Conservation (phyloP, 2,113 vertebrate species). For the Rana temporaria region DNA sequence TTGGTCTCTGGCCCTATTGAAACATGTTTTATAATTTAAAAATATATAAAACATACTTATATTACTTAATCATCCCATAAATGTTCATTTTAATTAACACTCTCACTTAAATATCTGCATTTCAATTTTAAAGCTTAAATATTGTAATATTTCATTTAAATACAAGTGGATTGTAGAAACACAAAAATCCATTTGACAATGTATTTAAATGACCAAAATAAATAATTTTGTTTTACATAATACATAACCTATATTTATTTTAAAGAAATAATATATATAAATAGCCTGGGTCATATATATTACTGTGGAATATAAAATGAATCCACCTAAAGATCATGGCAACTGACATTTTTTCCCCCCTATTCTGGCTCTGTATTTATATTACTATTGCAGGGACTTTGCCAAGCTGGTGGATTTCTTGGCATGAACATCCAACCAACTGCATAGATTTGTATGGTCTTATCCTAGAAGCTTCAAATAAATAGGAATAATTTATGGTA, state of each 20-base stretch:
- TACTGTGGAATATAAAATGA: slow-evolving; percentile 7
- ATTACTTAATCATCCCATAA: not conserved
- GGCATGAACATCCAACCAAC: slow-evolving; percentile 75
- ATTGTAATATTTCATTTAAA: slow-evolving; percentile 29
- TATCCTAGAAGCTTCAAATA: slow-evolving; percentile 72
- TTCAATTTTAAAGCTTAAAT: slow-evolving; percentile 47
- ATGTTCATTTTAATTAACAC: slow-evolving; percentile 34
- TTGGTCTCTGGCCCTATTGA: slow-evolving; percentile 13
- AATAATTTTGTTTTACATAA: slow-evolving; percentile 65
- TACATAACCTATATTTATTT: not conserved
- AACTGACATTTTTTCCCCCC: not conserved
- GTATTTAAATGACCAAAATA: slow-evolving; percentile 51
- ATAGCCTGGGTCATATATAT: not conserved
- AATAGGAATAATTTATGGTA: slow-evolving; percentile 73
- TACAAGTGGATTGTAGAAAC: slow-evolving; percentile 20
- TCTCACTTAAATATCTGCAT: slow-evolving; percentile 47
- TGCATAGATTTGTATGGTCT: slow-evolving; percentile 71
- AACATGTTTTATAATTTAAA: slow-evolving; percentile 14
- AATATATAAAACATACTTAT: slow-evolving; percentile 9
- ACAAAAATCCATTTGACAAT: slow-evolving; percentile 6
- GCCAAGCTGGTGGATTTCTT: slow-evolving; percentile 65
- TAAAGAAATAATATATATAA: not conserved
- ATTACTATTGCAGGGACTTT: slow-evolving; percentile 33
- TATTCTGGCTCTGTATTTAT: not conserved
- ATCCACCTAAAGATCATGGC: slow-evolving; percentile 19